phyloP scores from a whole-genome alignment of 2,888 invertebrate species.

The Norana najaformis region DNA sequence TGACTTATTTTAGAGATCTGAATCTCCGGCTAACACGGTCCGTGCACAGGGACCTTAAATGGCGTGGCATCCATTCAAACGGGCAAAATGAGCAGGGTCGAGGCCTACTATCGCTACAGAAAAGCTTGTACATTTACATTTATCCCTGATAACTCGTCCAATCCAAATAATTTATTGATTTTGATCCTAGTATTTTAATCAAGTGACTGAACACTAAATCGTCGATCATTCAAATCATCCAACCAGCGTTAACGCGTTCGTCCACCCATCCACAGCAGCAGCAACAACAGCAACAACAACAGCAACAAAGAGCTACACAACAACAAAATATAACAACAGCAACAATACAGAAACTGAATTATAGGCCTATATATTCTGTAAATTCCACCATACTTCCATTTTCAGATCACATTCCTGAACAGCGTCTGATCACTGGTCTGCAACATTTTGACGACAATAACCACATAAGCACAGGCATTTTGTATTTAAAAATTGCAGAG shows the following conservation, averaged over 20 bases:
- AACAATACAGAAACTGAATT: not conserved
- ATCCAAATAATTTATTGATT: no score
- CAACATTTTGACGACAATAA: conserved; percentile 13
- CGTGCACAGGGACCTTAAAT: no score
- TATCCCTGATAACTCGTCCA: no score
- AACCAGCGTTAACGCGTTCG: not conserved
- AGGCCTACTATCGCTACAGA: no score
- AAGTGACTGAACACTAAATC: no score
- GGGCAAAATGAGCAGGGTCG: no score
- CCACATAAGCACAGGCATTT: not conserved
- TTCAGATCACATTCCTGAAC: not conserved
- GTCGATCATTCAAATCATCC: not conserved
- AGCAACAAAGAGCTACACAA: not conserved
- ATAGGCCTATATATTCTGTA: no score
- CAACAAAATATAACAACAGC: not conserved
- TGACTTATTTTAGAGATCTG: no score
- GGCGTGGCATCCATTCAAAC: no score
- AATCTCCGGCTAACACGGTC: no score
- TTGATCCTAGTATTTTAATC: no score
- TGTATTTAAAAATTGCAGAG: not conserved
- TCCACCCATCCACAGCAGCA: not conserved
- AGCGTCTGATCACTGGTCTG: not conserved
- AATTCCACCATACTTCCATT: not conserved
- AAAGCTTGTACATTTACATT: no score
- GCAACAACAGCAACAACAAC: not conserved